Evolutionary conservation across 2,797 vertebrate species (phyloP).

Genomic region (Coregonus ussuriensis): DNA sequence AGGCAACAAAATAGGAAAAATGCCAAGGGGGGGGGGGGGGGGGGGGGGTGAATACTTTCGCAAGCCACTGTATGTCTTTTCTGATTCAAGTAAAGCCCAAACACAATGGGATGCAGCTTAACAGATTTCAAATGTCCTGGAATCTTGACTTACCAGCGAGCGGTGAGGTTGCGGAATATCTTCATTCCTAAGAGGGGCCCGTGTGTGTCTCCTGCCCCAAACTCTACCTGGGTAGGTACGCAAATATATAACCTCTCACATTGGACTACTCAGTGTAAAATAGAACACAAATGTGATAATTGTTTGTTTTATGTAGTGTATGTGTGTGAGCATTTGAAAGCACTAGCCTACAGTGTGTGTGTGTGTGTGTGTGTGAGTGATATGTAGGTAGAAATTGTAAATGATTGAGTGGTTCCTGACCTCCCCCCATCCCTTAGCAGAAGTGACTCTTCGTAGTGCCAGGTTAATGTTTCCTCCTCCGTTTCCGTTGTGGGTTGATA

Average conservation of each 20-base stretch:
- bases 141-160: conserved; percentile 80
- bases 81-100: not conserved
- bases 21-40: too few relatives aligned
- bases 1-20: too few relatives aligned
- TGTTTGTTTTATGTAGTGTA: too few relatives aligned
- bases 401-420: conserved; percentile 59
- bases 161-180: conserved; percentile 93
- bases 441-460: conserved; percentile 89
- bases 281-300: too few relatives aligned
- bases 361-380: not conserved
- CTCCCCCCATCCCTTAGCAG: conserved; percentile 97
- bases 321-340: too few relatives aligned
- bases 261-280: not conserved
- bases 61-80: not conserved
- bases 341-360: too few relatives aligned
- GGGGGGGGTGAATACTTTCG: too few relatives aligned
- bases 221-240: conserved; percentile 81
- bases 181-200: conserved; percentile 93
- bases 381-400: conserved; percentile 3
- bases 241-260: not conserved
- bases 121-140: conserved; percentile 4
- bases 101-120: not conserved
- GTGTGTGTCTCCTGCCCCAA: conserved; percentile 93
- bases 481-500: conserved; percentile 98
- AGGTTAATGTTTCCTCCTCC: conserved; percentile 93